These are phyloP conservation scores for Ypsolopha scabrella DNA, from an alignment of 2,888 invertebrate species.

Conservation along the genomic window DNA sequence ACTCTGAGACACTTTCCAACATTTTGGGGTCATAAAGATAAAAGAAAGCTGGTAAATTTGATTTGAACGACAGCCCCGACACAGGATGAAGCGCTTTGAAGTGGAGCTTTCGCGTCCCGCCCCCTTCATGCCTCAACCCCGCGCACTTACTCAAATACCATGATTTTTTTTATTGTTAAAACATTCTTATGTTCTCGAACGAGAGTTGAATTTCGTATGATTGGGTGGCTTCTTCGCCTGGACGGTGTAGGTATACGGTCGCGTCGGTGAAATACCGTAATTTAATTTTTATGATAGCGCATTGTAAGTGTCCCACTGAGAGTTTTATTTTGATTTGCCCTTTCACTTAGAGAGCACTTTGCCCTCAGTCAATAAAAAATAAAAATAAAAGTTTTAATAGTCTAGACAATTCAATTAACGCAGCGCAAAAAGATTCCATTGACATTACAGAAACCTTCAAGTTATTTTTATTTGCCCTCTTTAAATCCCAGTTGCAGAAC, in stretches of 20 bases:
- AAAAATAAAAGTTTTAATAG: not conserved
- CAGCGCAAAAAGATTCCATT: not conserved
- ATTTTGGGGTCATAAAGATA: constrained; percentile 40
- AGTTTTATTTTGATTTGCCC: constrained; percentile 46
- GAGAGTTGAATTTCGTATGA: no score
- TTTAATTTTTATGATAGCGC: constrained; percentile 68
- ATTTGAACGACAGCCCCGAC: constrained; percentile 45
- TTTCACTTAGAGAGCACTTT: constrained; percentile 26
- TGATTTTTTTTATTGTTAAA: no score
- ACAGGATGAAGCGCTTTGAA: constrained; percentile 56
- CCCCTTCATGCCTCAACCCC: constrained; percentile 28
- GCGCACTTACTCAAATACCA: constrained; percentile 38
- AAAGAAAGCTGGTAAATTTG: constrained; percentile 63
- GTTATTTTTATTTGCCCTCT: no score
- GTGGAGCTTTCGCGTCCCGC: constrained; percentile 38
- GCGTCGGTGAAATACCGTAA: constrained; percentile 59
- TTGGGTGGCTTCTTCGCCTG: no score
- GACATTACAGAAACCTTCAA: no score
- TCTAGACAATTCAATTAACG: not conserved
- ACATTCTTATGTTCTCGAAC: no score
- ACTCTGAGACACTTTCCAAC: constrained; percentile 22
- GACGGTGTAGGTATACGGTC: no score
- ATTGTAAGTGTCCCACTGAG: constrained; percentile 55
- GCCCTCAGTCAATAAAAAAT: constrained; percentile 4
- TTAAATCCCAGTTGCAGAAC: no score